A percentile compares a stretch with the other conserved stretches of the same genome.
phyloP scores from a whole-genome alignment of 2,797 vertebrate species.

The Cyprinodon diabolis region DNA sequence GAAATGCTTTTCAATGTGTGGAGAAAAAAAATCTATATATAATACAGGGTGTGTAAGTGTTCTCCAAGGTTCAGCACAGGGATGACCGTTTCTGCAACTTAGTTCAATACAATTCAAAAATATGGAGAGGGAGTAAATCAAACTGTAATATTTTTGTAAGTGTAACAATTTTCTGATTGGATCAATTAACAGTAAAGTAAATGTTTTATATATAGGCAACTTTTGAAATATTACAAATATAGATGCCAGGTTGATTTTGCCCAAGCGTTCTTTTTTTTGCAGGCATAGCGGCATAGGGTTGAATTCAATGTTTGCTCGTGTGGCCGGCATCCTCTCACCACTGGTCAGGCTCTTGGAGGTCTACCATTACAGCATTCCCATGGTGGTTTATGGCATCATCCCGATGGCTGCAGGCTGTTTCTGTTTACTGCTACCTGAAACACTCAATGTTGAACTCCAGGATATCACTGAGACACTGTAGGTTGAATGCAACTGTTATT shows the following conservation, averaged over 20 bases:
- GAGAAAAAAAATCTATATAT: too few relatives aligned
- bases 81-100: too few relatives aligned
- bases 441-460: slow-evolving; percentile 68
- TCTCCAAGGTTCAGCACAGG: too few relatives aligned
- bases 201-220: neutral
- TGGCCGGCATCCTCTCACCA: slow-evolving; percentile 77
- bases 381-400: slow-evolving; percentile 77
- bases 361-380: slow-evolving; percentile 75
- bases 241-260: too few relatives aligned
- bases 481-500: slow-evolving; percentile 7
- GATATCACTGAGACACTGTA: slow-evolving; percentile 68
- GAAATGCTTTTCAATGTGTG: too few relatives aligned
- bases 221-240: neutral
- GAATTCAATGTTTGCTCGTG: slow-evolving; percentile 75
- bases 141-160: too few relatives aligned
- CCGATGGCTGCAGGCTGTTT: slow-evolving; percentile 72
- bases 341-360: slow-evolving; percentile 77
- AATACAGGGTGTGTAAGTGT: too few relatives aligned
- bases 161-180: too few relatives aligned
- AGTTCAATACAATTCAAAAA: too few relatives aligned
- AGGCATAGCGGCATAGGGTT: slow-evolving; percentile 84
- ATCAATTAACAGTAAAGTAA: neutral
- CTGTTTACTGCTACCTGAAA: slow-evolving; percentile 85
- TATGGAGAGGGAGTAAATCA: too few relatives aligned
- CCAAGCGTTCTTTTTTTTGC: slow-evolving; percentile 4